Conservation (phyloP, 2,888 invertebrate genomes). For the Trissonchulus sp. region DNA sequence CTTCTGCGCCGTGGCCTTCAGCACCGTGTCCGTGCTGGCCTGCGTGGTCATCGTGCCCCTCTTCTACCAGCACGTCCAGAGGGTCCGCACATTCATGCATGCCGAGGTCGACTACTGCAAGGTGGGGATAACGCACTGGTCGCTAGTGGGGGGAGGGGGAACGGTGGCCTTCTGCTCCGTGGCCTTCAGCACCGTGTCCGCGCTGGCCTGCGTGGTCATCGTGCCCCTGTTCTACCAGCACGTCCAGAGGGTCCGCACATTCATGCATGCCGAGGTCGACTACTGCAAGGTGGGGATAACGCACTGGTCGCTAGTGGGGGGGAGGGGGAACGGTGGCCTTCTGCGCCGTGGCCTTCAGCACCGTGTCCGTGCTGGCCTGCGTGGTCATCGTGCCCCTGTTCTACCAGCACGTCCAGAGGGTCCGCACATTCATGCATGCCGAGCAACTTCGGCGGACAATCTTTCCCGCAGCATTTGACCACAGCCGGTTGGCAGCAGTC, state of each 20-base stretch:
- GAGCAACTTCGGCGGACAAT: too few species aligned
- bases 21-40: constrained; percentile 20
- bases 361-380: constrained; percentile 21
- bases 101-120: constrained; percentile 21
- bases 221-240: constrained; percentile 17
- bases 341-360: constrained; percentile 29
- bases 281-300: constrained; percentile 21
- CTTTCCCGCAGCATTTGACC: too few species aligned
- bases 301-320: too few species aligned
- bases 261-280: constrained; percentile 24
- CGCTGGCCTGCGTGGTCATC: constrained; percentile 29
- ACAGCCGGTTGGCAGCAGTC: too few species aligned
- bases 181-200: constrained; percentile 26
- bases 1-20: constrained; percentile 28
- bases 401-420: constrained; percentile 17
- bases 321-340: constrained; percentile 23
- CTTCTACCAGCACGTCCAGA: constrained; percentile 19
- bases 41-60: constrained; percentile 29
- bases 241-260: constrained; percentile 15
- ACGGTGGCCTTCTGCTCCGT: constrained; percentile 27
- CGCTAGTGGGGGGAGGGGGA: background rate
- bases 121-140: too few species aligned
- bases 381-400: constrained; percentile 28
- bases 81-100: constrained; percentile 22
- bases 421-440: constrained; percentile 23